These are phyloP conservation scores for Mechanitis mazaeus DNA, from an alignment of 2,888 invertebrate genomes.

Conservation along the genomic window DNA sequence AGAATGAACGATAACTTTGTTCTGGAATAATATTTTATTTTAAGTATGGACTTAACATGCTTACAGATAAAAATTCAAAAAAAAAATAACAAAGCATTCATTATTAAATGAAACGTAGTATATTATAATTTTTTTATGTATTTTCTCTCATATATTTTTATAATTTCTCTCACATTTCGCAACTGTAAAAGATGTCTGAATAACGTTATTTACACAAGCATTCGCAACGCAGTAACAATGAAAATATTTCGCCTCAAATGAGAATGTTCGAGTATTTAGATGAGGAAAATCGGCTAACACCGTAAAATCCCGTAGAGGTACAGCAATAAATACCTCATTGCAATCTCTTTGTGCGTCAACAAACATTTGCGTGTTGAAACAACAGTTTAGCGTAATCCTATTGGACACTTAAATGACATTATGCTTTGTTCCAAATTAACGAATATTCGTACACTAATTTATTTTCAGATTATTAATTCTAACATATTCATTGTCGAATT, in stretches of 20 bases:
- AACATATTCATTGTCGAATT: neutral
- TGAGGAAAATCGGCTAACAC: conserved; percentile 22
- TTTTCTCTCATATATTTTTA: too few relatives aligned
- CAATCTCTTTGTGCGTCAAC: conserved; percentile 39
- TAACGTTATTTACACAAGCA: too few relatives aligned
- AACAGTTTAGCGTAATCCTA: conserved; percentile 19
- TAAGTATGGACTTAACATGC: too few relatives aligned
- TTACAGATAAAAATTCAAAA: too few relatives aligned
- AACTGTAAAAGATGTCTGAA: too few relatives aligned
- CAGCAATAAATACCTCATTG: conserved; percentile 44
- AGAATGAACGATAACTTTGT: too few relatives aligned
- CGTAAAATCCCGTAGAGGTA: conserved; percentile 24
- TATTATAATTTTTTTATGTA: too few relatives aligned
- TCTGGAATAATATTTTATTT: too few relatives aligned
- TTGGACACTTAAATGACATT: conserved; percentile 11
- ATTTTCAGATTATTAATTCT: neutral
- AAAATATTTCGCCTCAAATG: conserved; percentile 17
- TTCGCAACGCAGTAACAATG: conserved; percentile 6
- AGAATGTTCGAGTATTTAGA: conserved; percentile 14
- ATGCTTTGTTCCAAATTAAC: neutral
- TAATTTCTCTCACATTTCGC: too few relatives aligned
- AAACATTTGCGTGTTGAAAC: conserved; percentile 37
- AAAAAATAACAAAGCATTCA: too few relatives aligned
- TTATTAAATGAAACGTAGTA: too few relatives aligned
- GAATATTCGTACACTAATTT: neutral